Percentiles rank a stretch among this genome's conserved stretches.
Conservation (phyloP, 2,888 invertebrate species). For the Magallana nippona region DNA sequence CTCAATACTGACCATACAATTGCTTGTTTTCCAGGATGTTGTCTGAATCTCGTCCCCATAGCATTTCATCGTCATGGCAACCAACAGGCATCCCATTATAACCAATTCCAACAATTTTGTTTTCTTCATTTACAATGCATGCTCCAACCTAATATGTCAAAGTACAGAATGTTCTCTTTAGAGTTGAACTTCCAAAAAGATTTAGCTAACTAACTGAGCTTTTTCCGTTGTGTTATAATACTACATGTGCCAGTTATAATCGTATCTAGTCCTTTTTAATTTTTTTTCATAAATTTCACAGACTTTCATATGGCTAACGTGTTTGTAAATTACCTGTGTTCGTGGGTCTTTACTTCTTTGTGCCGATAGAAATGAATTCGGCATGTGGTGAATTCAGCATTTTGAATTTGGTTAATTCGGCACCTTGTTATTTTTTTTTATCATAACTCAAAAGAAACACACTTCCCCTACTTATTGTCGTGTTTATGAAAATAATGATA, state of each 20-base stretch:
- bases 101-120: constrained; percentile 94
- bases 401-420: too few species aligned
- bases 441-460: too few species aligned
- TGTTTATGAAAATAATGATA: too few species aligned
- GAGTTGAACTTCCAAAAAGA: neutral
- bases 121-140: constrained; percentile 92
- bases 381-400: too few species aligned
- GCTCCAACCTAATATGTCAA: constrained; percentile 85
- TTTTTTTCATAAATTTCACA: too few species aligned
- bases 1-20: constrained; percentile 87
- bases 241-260: too few species aligned
- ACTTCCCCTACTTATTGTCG: too few species aligned
- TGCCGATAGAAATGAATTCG: constrained; percentile 92
- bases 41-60: constrained; percentile 88
- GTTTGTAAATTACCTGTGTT: constrained; percentile 86
- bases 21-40: constrained; percentile 87
- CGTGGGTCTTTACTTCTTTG: constrained; percentile 96
- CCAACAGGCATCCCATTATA: constrained; percentile 97
- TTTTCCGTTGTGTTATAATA: too few species aligned
- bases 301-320: neutral
- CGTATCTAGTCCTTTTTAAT: too few species aligned
- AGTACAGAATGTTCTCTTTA: neutral
- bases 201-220: too few species aligned
- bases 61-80: constrained; percentile 92
- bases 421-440: too few species aligned